Base-by-base conservation (phyloP, 1,140 invertebrate genomes). In the Euglossa dilemma region DNA sequence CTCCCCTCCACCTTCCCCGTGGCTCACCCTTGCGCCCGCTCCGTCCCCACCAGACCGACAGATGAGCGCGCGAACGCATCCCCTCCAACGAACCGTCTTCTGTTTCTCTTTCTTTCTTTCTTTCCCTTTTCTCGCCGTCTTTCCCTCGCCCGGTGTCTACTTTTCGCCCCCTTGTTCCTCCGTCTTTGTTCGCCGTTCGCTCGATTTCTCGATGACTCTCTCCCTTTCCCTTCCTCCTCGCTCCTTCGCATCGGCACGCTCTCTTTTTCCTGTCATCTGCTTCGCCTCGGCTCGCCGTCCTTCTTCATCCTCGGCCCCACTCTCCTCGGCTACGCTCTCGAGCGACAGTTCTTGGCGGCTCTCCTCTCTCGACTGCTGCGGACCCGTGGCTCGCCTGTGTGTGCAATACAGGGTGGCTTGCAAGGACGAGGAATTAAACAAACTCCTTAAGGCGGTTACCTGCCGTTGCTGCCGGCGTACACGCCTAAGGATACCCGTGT, bases 351-450 rank as follows among this genome's bases (percentile, higher is more conserved):
- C 81, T 84, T 50, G 84, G 63, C 81, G 74, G 70, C 43, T 88
- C 85, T 61, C 73, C 61, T 80, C 59, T 75, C 69, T 67, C 72
- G 56, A 18, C 71, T 75, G 59, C 71, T 75, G 59, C 80, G 69
- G 36, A 79, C 25, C 61, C 80, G 66, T 77, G 36, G 36, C 36
- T 74, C 14, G 85, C 47, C 73, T 78, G 85, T 74, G 85, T 74
- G 71, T 70, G 81, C 85, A 87, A 87, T 90, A 87, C 74, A 89
- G 88, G 88, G 88, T 89, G 88, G 86, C 83, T 90, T 75, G 81
- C 89, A 90, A 89, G 88, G 86, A 90, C 88, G 84, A 84, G 81
- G 77, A 90, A 90, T 90, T 89, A 89, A 90, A 83, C 80, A 87
- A 89, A 87, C 89, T 90, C 83, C 86, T 90, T 89, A 79, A 89